Evolutionary conservation across 2,113 vertebrate genomes (phyloP), one percentile per base, ranked within the genome.

Genomic region (Mesocricetus auratus): DNA sequence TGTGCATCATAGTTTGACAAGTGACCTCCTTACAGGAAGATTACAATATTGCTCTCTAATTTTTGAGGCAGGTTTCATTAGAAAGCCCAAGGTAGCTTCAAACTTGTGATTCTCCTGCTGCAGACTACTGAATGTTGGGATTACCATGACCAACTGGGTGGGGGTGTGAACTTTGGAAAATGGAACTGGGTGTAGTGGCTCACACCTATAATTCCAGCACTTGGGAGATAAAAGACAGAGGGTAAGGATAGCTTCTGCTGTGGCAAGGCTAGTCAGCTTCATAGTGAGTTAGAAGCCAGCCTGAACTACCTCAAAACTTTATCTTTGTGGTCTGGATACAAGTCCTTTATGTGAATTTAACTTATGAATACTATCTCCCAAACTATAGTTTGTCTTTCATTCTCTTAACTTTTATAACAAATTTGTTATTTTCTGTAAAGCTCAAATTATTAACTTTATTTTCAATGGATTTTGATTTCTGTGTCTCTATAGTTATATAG

Each of bases 321-420:
- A 16, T 94, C 68, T 94, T n/a, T 86, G 33, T 91, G 87, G 36
- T 79, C 53, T 87, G 26, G 15, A 62, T 91, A 58, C 64, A 78
- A 62, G 74, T 86, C 12, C 39, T n/a, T 91, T 91, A 33, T 75
- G 45, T 66, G n/a, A 56, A 77, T 45, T 19, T 69, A 24, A 85
- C 60, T 83, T 75, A 11, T 53, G 71, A 60, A 47, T 87, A 68
- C 13, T 74, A 81, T 86, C 36, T 79, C 64, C 62, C 66, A 93
- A 15, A 42, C 26, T 90, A n/a, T n/a, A 78, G 6, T 19, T 86
- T 91, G 21, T 86, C 64, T 90, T 86, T 90, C n/a, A n/a, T 96
- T 92, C 45, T 95, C 79, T 86, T 71, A 90, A 31, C 24, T 87
- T 87, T 86, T 53, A 77, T 77, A 90, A 45, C 47, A 85, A 64